Conservation (phyloP, 2,888 invertebrate genomes). For the Sepioteuthis lessoniana region DNA sequence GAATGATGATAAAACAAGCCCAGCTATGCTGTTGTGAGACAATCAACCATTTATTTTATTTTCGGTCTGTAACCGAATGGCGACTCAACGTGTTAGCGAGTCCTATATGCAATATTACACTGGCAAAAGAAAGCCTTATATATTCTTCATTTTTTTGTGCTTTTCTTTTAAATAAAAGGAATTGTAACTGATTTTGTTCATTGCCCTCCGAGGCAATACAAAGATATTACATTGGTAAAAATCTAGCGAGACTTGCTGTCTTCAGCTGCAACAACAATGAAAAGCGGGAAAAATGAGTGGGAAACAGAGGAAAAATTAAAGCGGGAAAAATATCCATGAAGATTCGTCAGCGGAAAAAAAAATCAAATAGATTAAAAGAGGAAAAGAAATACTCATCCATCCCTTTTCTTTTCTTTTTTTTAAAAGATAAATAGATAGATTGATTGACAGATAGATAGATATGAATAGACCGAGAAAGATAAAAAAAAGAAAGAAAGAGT, state of each 20-base stretch:
- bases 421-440: too few relatives aligned
- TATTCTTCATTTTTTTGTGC: too few relatives aligned
- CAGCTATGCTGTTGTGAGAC: not conserved
- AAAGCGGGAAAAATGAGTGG: not conserved
- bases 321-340: not conserved
- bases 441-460: too few relatives aligned
- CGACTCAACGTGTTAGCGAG: not conserved
- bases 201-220: not conserved
- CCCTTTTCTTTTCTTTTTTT: too few relatives aligned
- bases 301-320: not conserved
- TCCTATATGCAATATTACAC: not conserved
- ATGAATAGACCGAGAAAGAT: too few relatives aligned
- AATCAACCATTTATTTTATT: not conserved
- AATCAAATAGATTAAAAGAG: too few relatives aligned
- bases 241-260: not conserved
- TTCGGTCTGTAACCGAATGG: not conserved
- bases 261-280: not conserved
- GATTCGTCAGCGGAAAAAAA: too few relatives aligned
- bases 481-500: too few relatives aligned
- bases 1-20: not conserved
- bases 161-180: not conserved
- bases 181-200: not conserved
- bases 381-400: too few relatives aligned
- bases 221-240: constrained; percentile 17
- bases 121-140: not conserved